phyloP scores from a whole-genome alignment of 2,888 invertebrate species.

The Drosophila ustulata region DNA sequence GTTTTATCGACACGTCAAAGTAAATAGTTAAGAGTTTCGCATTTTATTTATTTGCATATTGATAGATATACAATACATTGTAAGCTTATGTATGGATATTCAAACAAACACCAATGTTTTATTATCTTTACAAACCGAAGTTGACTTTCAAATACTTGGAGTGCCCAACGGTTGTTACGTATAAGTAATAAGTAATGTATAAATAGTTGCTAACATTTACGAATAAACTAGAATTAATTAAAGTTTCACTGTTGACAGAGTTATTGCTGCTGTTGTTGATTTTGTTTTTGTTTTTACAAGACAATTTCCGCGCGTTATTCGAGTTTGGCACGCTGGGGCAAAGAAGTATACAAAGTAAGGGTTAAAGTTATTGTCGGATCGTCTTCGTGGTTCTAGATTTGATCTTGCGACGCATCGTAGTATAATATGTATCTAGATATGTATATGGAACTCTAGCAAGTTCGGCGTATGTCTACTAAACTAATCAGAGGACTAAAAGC shows the following conservation, averaged over 20 bases:
- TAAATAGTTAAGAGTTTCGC: slow-evolving; percentile 15
- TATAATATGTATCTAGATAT: slow-evolving; percentile 31
- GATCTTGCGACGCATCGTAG: slow-evolving; percentile 20
- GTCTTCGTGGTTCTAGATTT: slow-evolving; percentile 6
- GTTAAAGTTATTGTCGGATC: slow-evolving; percentile 38
- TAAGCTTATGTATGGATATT: slow-evolving; percentile 57
- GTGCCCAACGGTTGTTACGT: slow-evolving; percentile 33
- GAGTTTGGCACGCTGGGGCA: slow-evolving; percentile 73
- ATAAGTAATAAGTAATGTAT: slow-evolving; percentile 40
- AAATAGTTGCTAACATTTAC: slow-evolving; percentile 49
- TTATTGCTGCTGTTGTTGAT: slow-evolving; percentile 3
- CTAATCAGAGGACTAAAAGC: slow-evolving; percentile 60
- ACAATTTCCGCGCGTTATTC: slow-evolving; percentile 59
- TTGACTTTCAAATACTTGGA: slow-evolving; percentile 28
- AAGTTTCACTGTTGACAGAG: slow-evolving; percentile 55
- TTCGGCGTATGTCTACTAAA: slow-evolving; percentile 15
- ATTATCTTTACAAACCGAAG: slow-evolving; percentile 48
- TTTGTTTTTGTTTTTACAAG: slow-evolving; percentile 59
- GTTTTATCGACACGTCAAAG: background rate
- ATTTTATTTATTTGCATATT: slow-evolving; percentile 56
- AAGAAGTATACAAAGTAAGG: slow-evolving; percentile 38
- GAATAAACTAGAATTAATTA: slow-evolving; percentile 57
- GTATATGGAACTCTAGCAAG: slow-evolving; percentile 9
- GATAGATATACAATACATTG: slow-evolving; percentile 38
- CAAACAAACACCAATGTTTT: slow-evolving; percentile 71